A percentile compares a stretch with the other conserved stretches of the same genome.
These are phyloP conservation scores for Monodelphis domestica DNA, from an alignment of 2,797 vertebrate species.

Conservation along the genomic window DNA sequence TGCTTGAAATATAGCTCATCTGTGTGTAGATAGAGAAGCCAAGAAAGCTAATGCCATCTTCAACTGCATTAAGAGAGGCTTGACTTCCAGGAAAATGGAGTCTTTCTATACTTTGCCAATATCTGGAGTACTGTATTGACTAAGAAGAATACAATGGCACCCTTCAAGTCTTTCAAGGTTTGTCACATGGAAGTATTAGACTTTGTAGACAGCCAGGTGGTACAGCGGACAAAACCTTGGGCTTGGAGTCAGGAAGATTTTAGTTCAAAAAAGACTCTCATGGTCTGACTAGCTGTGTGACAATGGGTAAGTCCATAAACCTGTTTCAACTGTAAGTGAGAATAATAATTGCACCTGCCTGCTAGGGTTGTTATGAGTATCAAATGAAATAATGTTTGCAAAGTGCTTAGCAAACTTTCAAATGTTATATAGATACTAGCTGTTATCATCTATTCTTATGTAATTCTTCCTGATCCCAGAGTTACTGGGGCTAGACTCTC, in stretches of 20 bases:
- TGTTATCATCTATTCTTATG: neutral
- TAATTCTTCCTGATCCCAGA: neutral
- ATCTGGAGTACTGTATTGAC: neutral
- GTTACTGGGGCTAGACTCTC: neutral
- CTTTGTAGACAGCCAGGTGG: neutral
- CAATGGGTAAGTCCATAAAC: neutral
- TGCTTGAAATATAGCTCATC: neutral
- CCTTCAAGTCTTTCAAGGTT: neutral
- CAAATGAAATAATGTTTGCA: neutral
- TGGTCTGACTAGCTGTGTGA: neutral
- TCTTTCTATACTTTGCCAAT: neutral
- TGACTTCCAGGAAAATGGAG: neutral
- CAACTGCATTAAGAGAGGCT: neutral
- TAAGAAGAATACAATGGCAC: neutral
- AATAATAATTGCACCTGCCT: neutral
- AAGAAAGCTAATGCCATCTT: neutral
- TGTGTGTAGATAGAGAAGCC: neutral
- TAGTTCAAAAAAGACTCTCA: neutral
- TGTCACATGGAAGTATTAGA: neutral
- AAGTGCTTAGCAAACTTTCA: neutral
- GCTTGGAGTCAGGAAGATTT: neutral
- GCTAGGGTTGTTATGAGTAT: neutral
- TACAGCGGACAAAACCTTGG: neutral
- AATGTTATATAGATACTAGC: neutral
- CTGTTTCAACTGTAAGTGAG: neutral